phyloP scores from a whole-genome alignment of 2,888 invertebrate species.

The Phytoseiulus persimilis region DNA sequence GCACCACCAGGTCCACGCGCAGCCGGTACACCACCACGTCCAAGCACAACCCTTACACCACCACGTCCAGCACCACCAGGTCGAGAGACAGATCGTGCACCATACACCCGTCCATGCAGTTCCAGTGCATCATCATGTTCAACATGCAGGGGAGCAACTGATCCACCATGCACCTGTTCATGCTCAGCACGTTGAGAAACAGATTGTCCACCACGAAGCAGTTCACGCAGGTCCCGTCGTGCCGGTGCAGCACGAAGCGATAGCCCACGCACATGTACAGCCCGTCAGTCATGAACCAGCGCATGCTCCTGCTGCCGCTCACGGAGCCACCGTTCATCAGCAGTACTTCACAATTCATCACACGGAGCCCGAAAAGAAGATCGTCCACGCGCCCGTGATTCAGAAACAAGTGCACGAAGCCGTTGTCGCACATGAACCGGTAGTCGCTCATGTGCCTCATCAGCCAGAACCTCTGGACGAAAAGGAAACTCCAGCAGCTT shows the following conservation, averaged over 20 bases:
- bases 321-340: slow-evolving; percentile 26
- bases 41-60: background rate
- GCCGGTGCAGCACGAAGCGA: background rate
- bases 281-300: background rate
- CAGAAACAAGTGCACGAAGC: background rate
- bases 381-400: slow-evolving; percentile 13
- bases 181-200: slow-evolving; percentile 17
- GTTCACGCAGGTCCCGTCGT: slow-evolving; percentile 25
- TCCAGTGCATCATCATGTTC: slow-evolving; percentile 1
- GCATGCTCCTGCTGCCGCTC: background rate
- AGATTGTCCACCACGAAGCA: slow-evolving; percentile 27
- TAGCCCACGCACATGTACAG: slow-evolving; percentile 25
- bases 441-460: background rate
- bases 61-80: background rate
- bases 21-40: background rate
- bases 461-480: slow-evolving; percentile 28
- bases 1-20: background rate
- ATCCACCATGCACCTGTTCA: background rate
- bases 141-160: background rate
- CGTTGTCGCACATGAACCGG: background rate
- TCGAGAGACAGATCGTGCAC: background rate
- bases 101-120: slow-evolving; percentile 12
- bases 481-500: slow-evolving; percentile 27
- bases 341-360: slow-evolving; percentile 35
- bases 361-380: slow-evolving; percentile 18